Base-by-base conservation (phyloP, 1,140 invertebrate species). In the Drosophila mayri region DNA sequence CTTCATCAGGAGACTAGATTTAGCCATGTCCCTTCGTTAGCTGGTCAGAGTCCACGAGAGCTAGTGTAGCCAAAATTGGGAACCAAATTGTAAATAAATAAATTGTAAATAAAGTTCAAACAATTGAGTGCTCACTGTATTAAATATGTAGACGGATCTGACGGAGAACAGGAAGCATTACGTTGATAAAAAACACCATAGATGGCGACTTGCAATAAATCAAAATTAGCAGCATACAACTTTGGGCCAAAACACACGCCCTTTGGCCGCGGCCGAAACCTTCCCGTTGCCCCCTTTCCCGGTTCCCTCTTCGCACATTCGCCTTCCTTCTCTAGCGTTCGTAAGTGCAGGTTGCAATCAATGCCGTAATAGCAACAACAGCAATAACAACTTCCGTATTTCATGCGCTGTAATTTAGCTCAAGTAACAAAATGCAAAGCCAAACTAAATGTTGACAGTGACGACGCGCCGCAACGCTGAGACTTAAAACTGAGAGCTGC, bases 381-480 rank as follows among this genome's bases (percentile, higher is more conserved):
- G 64, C 57, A 71, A 64, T 37, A 77, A 78, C 80, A 88, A 84
- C 81, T 88, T 84, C 80, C 84, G 73, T 84, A 88, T 74, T 64
- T 77, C 80, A 84, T 75, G 72, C 63, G 79, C 79, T 76, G 66
- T 79, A 79, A 87, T 87, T 86, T 86, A 78, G 82, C 82, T 67
- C 70, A 70, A 79, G 63, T 66, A 79, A 70, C 76, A 87, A 71
- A 81, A 64, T 63, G 61, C 72, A 77, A 77, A 77, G 66, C 60
- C 73, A 58, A 68, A 59, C 76, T 78, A 71, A 79, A 71, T 76
- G 73, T 72, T 72, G 62, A 77, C 72, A 71, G 41, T 61, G 64
- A 68, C 66, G 65, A 74, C 64, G 54, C 68, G 65, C 52, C 47
- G 22, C 61, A 32, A 77, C 11, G 76, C 60, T 50, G 41, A 44